A percentile compares a stretch with the other conserved stretches of the same genome.
phyloP scores from a whole-genome alignment of 2,888 invertebrate genomes.

The Philaethria dido region DNA sequence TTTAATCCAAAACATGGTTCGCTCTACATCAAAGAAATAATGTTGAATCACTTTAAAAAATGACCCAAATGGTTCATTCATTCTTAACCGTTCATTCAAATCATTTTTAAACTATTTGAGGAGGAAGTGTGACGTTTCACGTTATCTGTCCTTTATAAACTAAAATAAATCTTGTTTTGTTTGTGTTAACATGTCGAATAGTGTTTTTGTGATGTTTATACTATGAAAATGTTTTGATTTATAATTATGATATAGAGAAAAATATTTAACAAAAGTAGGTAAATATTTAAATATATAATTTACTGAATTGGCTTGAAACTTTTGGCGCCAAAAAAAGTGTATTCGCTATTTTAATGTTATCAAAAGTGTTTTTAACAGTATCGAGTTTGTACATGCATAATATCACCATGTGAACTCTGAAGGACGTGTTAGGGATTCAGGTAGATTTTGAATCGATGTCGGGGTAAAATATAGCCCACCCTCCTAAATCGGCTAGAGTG shows the following conservation, averaged over 20 bases:
- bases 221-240: neutral
- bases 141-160: constrained; percentile 7
- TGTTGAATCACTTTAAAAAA: neutral
- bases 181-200: constrained; percentile 6
- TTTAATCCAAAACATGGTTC: too few species aligned
- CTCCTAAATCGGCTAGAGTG: constrained; percentile 71
- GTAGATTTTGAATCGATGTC: constrained; percentile 56
- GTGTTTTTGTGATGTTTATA: constrained; percentile 1
- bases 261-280: neutral
- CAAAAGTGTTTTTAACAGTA: constrained; percentile 3
- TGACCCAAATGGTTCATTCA: neutral
- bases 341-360: neutral
- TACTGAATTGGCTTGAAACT: constrained; percentile 8
- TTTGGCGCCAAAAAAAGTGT: constrained; percentile 38
- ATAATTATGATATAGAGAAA: neutral
- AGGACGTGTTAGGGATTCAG: constrained; percentile 27
- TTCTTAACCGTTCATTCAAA: constrained; percentile 17
- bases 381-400: neutral
- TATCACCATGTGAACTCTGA: constrained; percentile 9
- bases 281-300: constrained; percentile 6
- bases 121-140: constrained; percentile 31
- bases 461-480: constrained; percentile 70
- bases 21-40: neutral
- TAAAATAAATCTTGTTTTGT: constrained; percentile 14
- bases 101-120: constrained; percentile 33